Conservation (phyloP, 2,888 invertebrate species). For the Phytoseiulus persimilis region DNA sequence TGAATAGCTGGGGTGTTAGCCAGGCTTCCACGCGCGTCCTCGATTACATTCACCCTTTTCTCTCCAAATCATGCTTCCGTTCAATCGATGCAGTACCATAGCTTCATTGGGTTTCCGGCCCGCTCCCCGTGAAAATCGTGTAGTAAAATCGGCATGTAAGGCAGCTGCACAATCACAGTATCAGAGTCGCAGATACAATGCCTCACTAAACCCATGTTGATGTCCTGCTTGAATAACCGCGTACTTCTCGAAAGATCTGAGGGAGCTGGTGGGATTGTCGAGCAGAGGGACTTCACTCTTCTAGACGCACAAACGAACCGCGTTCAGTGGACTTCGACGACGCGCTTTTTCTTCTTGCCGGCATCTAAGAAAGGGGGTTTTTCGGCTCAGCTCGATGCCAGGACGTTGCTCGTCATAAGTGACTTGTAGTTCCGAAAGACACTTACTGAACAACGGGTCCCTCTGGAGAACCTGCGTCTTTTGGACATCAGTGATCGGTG, state of each 20-base stretch:
- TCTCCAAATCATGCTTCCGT: too few relatives aligned
- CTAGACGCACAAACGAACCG: background rate
- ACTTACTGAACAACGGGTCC: background rate
- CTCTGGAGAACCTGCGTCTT: background rate
- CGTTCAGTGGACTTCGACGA: background rate
- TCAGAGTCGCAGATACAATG: background rate
- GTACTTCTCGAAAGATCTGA: background rate
- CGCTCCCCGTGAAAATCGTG: too few relatives aligned
- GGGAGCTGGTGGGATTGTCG: background rate
- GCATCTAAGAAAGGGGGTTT: constrained; percentile 5
- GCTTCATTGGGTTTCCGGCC: too few relatives aligned
- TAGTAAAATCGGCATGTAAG: too few relatives aligned
- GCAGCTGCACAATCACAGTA: background rate
- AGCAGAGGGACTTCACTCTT: background rate
- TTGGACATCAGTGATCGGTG: background rate
- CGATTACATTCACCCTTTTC: too few relatives aligned
- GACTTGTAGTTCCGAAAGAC: background rate
- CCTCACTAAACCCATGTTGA: background rate
- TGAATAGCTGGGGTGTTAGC: too few relatives aligned
- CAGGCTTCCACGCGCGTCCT: too few relatives aligned
- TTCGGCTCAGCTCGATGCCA: background rate
- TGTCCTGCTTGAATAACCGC: background rate
- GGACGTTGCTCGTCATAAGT: background rate
- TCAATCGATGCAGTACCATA: too few relatives aligned
- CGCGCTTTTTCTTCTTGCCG: constrained; percentile 5